Base-by-base conservation (phyloP, 2,888 invertebrate species). In the Torymus auratus region DNA sequence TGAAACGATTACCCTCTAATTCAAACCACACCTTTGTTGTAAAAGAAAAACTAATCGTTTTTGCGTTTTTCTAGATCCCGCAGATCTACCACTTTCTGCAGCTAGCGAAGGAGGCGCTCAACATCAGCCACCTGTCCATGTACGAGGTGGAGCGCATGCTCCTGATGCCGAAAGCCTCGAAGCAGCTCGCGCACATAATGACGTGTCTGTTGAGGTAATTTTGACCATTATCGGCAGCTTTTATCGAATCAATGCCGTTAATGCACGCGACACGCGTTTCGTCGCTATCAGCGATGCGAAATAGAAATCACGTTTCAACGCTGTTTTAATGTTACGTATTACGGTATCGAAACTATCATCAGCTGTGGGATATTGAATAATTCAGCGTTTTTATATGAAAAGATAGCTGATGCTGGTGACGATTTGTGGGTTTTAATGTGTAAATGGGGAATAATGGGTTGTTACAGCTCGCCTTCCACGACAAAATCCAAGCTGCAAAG, bases 81-180 rank as follows among this genome's bases (percentile, higher is more conserved):
- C 92, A 93, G 87, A 92, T 93, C 80, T 93, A 92, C 23, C 92
- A 92, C 83, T 93, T 94, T 86, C 88, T 94, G 13, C 91, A 91
- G 84, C 87, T 93, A 78, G 91, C 92, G 23, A 91, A 91, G 84
- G 91, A 91, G 73, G 90, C 91, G 15, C 88, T 93, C 4, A 92
- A 92, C 85, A 88, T 93, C 75, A 91, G 92, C 53, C 91, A 92
- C 82, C 89, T 93, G n/a, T 91, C 92, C 2, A 92, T 93, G 88
- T 93, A 91, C 84, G 93, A 93, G 86, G 89, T 93, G 79, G 94
- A 94, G 87, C 89, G 93, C 56, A 92, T 93, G 91, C 89, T 94
- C 55, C 87, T 92, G 15, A 92, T 93, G 87, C 93, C 93, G 4
- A 89, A 91, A 83, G 92, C 93, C 79, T 93, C 93, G 14, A 91